phyloP scores from a whole-genome alignment of 2,888 invertebrate genomes.

The Drosophila tripunctata region DNA sequence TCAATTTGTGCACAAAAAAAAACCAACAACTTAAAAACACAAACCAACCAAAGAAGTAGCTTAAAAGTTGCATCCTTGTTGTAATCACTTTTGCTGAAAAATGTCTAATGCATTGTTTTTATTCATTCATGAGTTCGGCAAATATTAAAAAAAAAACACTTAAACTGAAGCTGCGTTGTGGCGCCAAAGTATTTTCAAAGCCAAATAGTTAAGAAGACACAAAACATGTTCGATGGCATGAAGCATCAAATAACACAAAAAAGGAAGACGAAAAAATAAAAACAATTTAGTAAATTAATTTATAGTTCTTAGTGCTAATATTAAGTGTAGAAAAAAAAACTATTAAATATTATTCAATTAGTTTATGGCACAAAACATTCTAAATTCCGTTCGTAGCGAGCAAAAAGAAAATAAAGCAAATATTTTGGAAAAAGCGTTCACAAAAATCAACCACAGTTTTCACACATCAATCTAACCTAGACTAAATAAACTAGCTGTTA shows the following conservation, averaged over 20 bases:
- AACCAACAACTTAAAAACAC: conserved; percentile 28
- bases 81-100: conserved; percentile 73
- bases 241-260: conserved; percentile 25
- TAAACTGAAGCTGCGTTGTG: conserved; percentile 64
- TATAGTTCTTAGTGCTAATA: conserved; percentile 38
- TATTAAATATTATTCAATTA: conserved; percentile 17
- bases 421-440: not conserved
- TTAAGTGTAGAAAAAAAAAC: conserved; percentile 14
- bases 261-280: not conserved
- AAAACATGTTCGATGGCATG: conserved; percentile 31
- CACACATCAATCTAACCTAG: not conserved
- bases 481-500: conserved; percentile 16
- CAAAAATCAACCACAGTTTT: not conserved
- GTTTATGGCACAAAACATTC: conserved; percentile 65
- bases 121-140: conserved; percentile 50
- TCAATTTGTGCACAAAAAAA: conserved; percentile 56
- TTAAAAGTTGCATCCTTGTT: conserved; percentile 68
- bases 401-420: conserved; percentile 28
- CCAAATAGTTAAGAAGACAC: conserved; percentile 80
- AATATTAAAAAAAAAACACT: conserved; percentile 19
- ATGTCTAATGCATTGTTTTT: conserved; percentile 45
- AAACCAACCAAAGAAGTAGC: conserved; percentile 71
- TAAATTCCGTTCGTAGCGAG: conserved; percentile 63
- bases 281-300: conserved; percentile 48
- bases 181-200: conserved; percentile 78